Base-by-base conservation (phyloP, 2,797 vertebrate genomes). In the Synanceia verrucosa region DNA sequence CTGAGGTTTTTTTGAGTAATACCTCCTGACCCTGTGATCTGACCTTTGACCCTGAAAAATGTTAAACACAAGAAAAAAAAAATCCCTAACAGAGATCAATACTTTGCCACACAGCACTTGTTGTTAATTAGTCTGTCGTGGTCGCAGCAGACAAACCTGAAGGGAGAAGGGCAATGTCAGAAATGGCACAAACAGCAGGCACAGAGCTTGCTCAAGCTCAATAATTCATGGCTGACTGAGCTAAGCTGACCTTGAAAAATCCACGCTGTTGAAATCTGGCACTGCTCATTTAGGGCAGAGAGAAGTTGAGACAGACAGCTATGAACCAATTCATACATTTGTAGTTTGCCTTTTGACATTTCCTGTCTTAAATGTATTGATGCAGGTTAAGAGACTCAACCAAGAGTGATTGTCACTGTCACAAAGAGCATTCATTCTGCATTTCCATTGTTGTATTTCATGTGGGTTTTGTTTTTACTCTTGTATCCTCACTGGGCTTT, bases 151-250 rank as follows among this genome's bases (percentile, higher is more conserved):
- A 43, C 28, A 47, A 53, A 77, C 34, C 34, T 44, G 11, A 64
- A 76, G 68, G 48, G 67, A 62, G 60, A 44, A 64, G 36, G 64
- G 39, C 57, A 11, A 18, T 5, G 43, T 70, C 37, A 60, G 75
- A 79, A 63, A 59, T 68, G 52, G 41, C 33, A 4, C 65, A 72
- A 83, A 81, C 70, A 19, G 53, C 62, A 65, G 81, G 71, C 60
- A 55, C 70, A 73, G 68, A 76, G 83, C 76, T 86, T 68, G 72
- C 70, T 85, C 41, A 75, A 75, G 82, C 87, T 93, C 81, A 93
- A 93, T 92, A 89, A 93, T 92, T 93, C 80, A 93, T 93, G 86
- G 84, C 71, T 79, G 84, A 83, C 69, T 85, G 88, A 87, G 86
- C 74, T 76, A 34, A 78, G 33, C 65, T 89, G 90, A 91, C 92